These are phyloP conservation scores for Pandemis corylana DNA, from an alignment of 2,888 invertebrate genomes.

Conservation along the genomic window DNA sequence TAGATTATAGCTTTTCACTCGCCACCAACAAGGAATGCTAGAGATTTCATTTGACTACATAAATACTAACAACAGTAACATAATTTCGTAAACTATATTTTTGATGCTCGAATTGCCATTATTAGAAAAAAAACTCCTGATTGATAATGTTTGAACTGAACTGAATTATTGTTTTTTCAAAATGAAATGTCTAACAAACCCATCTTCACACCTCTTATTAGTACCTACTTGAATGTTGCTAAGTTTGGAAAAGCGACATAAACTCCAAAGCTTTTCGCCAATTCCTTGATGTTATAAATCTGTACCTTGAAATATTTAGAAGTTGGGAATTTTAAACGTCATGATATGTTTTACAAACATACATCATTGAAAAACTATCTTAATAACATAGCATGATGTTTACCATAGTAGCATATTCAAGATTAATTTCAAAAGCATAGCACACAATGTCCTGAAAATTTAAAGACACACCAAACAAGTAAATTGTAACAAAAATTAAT, in stretches of 20 bases:
- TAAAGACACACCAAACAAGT: conserved; percentile 11
- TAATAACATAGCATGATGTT: conserved; percentile 20
- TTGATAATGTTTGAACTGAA: neutral
- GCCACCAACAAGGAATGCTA: conserved; percentile 65
- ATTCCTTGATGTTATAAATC: conserved; percentile 14
- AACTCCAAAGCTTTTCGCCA: conserved; percentile 32
- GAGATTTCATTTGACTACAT: conserved; percentile 52
- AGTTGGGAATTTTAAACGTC: neutral
- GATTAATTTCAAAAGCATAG: neutral
- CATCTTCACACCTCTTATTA: conserved; percentile 49
- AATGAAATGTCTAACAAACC: conserved; percentile 60
- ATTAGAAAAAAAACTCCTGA: neutral
- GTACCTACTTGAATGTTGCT: conserved; percentile 64
- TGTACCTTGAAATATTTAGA: conserved; percentile 12
- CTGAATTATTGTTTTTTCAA: neutral
- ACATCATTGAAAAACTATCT: neutral
- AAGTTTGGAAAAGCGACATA: conserved; percentile 32
- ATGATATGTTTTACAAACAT: neutral
- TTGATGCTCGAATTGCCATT: too few relatives aligned
- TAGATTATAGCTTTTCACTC: conserved; percentile 1
- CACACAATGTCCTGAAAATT: conserved; percentile 6
- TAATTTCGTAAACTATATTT: too few relatives aligned
- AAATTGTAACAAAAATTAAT: neutral
- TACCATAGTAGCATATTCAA: conserved; percentile 33
- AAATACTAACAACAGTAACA: too few relatives aligned